Base-by-base conservation (phyloP, 2,113 vertebrate genomes). In the Chloropsis cyanopogon region DNA sequence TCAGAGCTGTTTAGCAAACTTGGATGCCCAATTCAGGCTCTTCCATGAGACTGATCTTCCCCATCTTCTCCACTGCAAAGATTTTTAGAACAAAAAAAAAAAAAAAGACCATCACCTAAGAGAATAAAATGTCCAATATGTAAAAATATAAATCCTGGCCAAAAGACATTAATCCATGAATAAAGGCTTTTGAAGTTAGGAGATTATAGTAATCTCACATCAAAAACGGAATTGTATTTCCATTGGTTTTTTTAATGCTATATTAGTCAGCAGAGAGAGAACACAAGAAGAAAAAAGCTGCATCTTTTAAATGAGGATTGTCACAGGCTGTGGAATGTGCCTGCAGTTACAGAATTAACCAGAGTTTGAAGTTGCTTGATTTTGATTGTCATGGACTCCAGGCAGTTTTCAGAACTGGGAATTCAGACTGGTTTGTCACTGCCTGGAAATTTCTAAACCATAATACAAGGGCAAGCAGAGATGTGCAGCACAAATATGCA, bases 191-290 rank as follows among this genome's bases (percentile, higher is more conserved):
- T 93, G 86, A 96, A 95, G 65, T 84, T 75, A 76, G 53, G 52
- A 78, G 76, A 92, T 92, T 96, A 90, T 64, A 81, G 42, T 96
- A 95, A 96, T 96, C 72, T 86, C 44, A 61, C 92, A 80, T 82
- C 16, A 18, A 47, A 95, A 94, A 82, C 61, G n/a, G 80, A 90
- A 96, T 88, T 94, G 47, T 92, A 49, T 94, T 95, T 86, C 68
- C 6, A 1, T 88, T 95, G 59, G 0, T 46, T 19, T 46, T 82
- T 86, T 28, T 0, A 93, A 93, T 94, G 44, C 61, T 15, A 0
- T 70, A 60, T 86, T 92, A 85, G 82, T 83, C 77, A 93, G 75
- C 25, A 88, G 56, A 79, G 50, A 86, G 77, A 86, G 76, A 78
- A 69, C 77, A 88, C 64, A 76, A 11, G 60, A 83, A 78, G 52